These are phyloP conservation scores for Rhipidura dahli DNA, from an alignment of 2,113 vertebrate species.

Conservation along the genomic window DNA sequence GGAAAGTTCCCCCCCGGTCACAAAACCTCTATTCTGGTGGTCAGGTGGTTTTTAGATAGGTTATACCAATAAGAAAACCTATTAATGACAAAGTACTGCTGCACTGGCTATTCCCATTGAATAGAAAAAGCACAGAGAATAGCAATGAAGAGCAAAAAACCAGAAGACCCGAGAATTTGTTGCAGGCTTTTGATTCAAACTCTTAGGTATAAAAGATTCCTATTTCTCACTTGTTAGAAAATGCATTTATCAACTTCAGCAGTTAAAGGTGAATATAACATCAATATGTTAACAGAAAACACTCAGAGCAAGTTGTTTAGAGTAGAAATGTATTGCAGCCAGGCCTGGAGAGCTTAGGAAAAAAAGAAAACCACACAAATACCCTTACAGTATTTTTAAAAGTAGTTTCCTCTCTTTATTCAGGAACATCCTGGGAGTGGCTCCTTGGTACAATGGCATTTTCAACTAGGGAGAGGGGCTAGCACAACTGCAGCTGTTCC, in stretches of 20 bases:
- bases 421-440: conserved; percentile 18
- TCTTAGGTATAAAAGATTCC: background rate
- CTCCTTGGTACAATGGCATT: background rate
- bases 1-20: background rate
- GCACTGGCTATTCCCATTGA: background rate
- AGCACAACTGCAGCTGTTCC: background rate
- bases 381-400: background rate
- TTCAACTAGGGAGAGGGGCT: background rate
- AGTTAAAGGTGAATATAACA: background rate
- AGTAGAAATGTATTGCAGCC: background rate
- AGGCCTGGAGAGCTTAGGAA: background rate
- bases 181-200: background rate
- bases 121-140: background rate
- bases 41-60: background rate
- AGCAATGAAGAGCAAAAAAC: background rate
- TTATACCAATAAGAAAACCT: background rate
- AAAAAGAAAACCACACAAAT: background rate
- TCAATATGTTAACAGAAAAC: background rate
- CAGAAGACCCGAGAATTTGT: background rate
- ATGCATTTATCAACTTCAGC: background rate
- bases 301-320: background rate
- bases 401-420: conserved; percentile 41
- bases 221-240: background rate
- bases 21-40: background rate
- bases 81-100: background rate